Evolutionary conservation across 2,113 vertebrate genomes (phyloP), one percentile per base, ranked within the genome.

Genomic region (Gallinago undulata): DNA sequence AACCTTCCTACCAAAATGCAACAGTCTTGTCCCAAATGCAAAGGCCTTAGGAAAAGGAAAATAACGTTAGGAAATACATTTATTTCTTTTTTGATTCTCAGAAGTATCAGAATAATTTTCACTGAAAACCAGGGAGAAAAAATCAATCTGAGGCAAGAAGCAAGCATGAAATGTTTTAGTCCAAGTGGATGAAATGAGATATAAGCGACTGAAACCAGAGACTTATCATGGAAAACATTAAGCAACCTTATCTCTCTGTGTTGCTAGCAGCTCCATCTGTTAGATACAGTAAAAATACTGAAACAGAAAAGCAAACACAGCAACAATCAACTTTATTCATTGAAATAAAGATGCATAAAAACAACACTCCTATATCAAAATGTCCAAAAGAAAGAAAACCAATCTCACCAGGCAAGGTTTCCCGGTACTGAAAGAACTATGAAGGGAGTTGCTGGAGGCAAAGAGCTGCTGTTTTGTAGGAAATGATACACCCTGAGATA

Each of bases 331-430:
- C 69, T 94, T 96, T 95, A 96, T 95, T 96, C 94, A 94, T 90
- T 96, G 89, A 93, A 97, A 95, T 93, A 94, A 96, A 95, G 88
- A 89, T 89, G 77, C 88, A 92, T 94, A 82, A 95, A 95, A 96
- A 66, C 78, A 95, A 79, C 90, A 95, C 37, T 93, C 30, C 50
- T 91, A 88, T 86, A 96, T 95, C 90, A 93, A 83, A 94, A 93
- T 88, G 84, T 97, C 93, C 90, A 94, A 47, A 63, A 94, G 90
- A 63, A 86, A 88, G 75, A 95, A 97, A 96, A 82, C 74, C 45
- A 89, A 96, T 96, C 94, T 95, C 50, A 83, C 79, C 72, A 77
- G 78, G 87, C 70, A 74, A 88, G 63, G 75, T 87, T 94, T 88
- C 57, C 79, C 67, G 35, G 41, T 30, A 77, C 84, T 51, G 64